Evolutionary conservation across 2,888 invertebrate species (phyloP), one percentile per base, ranked within the genome.

Genomic region (Drosophila conformis): DNA sequence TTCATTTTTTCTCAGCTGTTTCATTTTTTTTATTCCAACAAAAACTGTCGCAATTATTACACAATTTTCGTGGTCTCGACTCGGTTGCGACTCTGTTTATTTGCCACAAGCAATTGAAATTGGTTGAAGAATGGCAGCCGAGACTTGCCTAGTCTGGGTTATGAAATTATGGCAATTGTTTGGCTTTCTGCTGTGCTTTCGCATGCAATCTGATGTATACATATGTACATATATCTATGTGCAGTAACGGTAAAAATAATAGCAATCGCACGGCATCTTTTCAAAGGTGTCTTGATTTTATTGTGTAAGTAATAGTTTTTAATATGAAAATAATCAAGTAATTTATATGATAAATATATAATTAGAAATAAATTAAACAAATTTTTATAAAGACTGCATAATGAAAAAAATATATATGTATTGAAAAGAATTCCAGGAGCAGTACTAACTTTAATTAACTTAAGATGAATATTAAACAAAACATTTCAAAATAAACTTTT

Each of bases 161-260:
- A 85, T 85, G 87, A 85, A 85, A 85, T 85, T 60, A 71, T 80
- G 73, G 83, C 85, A 78, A 87, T 85, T 87, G 85, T 82, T 73
- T 82, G 60, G 73, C 74, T 75, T 75, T 75, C 69, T 62, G 49
- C 15, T 69, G 60, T 61, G 46, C 25, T 46, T 25, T 52, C 65
- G 60, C 75, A 75, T 78, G 78, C 69, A 78, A 78, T 67, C 51
- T 33, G 38, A 18, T 31, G 21, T 35, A n/a, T 56, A 40, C 52
- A 49, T 29, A 27, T 11, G 40, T 48, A 15, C 48, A 67, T 49
- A 48, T 25, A 25, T 46, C 21, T 15, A 25, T 46, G 4, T 25
- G 25, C 46, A 46, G 46, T 46, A 4, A 4, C 15, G 25, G 7
- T 25, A 8, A 25, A 15, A 15, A 25, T 46, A 46, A 8, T 46